Percentiles rank a stretch among this genome's conserved stretches.
These are phyloP conservation scores for Heliocidaris tuberculata DNA, from an alignment of 35 echinoderm and acorn worm genomes.

Conservation along the genomic window DNA sequence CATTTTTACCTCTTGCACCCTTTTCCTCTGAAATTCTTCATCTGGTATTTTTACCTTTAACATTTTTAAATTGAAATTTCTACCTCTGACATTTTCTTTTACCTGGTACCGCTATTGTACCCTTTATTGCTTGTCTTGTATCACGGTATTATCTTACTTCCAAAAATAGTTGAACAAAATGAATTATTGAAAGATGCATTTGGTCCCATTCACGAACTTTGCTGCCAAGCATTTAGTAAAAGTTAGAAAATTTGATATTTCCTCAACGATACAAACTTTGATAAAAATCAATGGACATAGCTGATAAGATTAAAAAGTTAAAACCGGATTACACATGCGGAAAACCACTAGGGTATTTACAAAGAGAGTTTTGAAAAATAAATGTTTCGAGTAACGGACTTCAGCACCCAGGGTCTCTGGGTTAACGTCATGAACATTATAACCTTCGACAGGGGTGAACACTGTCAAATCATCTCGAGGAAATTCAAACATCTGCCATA, in stretches of 20 bases:
- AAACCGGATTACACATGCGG: not conserved
- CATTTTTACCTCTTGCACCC: too few species aligned
- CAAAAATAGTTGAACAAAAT: too few species aligned
- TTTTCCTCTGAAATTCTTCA: too few species aligned
- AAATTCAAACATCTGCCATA: constrained; percentile 3
- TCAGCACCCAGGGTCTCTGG: not conserved
- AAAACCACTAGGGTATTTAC: not conserved
- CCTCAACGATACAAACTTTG: not conserved
- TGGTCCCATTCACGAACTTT: not conserved
- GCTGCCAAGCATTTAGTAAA: not conserved
- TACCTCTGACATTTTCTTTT: too few species aligned
- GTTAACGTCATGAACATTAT: not conserved
- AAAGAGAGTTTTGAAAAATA: not conserved
- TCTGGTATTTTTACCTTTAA: too few species aligned
- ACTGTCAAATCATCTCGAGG: not conserved
- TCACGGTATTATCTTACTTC: too few species aligned
- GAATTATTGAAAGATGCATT: not conserved
- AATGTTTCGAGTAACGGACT: not conserved
- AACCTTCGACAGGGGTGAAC: not conserved
- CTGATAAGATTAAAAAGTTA: not conserved
- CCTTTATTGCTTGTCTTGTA: too few species aligned
- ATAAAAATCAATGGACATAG: not conserved
- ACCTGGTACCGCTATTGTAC: too few species aligned
- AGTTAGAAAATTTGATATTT: not conserved
- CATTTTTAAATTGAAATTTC: too few species aligned